Base-by-base conservation (phyloP, 1,140 invertebrate genomes). In the Aradophagus sp. region DNA sequence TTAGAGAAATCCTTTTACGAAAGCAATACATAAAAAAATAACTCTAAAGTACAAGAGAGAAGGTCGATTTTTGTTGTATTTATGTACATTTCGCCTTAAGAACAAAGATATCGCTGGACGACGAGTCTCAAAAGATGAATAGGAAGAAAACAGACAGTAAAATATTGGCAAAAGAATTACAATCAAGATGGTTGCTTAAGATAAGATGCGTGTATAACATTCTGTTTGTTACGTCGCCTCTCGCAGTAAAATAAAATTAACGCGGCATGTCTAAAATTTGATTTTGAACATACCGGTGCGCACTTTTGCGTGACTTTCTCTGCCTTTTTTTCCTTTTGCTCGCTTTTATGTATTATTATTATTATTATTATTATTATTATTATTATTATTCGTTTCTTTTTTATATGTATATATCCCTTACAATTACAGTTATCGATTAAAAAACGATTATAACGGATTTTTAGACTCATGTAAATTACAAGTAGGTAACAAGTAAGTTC, bases 401-500 rank as follows among this genome's bases (percentile, higher is more conserved):
- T 32, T 53, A 50, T 62, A 39, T 63, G 52, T 70, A 50, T 70
- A 63, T 63, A 63, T 65, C 44, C 41, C 53, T 71, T 71, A 71
- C 53, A 65, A 65, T 63, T 63, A 63, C 39, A 66, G 47, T 72
- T 66, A 66, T 66, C 56, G 56, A 66, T 66, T 55, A 61, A 61
- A 66, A 62, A 62, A 73, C 69, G 56, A 62, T 73, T 56, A 59
- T 72, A 66, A 72, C 61, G 61, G 36, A 61, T 61, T 72, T 71
- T 71, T 23, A 71, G 59, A 71, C 47, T 65, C 53, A 65, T n/a
- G n/a, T 53, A 67, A 58, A 67, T 66, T 66, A 62, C 48, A 66
- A 66, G 61, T 66, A 72, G 62, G 56, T 61, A 66, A 66, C 69
- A 72, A 66, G 59, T 61, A 72, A 62, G 55, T 72, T 62, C 61